These are phyloP conservation scores for Muscicapa comitata DNA, from an alignment of 2,797 vertebrate genomes.

Conservation along the genomic window DNA sequence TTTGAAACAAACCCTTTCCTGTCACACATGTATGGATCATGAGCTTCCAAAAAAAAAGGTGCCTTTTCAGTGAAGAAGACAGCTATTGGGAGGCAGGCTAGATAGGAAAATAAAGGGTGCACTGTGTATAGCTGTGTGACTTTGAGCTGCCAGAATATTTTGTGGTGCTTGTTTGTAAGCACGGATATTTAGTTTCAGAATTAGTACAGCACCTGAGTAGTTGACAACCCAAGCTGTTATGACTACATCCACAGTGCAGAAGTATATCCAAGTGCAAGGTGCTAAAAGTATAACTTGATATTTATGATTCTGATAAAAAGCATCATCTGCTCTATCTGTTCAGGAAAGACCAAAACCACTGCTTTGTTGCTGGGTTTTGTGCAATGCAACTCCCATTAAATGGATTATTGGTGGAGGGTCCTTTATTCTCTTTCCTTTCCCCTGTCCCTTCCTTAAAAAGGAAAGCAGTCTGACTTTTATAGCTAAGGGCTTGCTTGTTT, in stretches of 20 bases:
- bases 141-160: background rate
- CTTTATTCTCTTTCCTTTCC: background rate
- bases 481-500: background rate
- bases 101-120: background rate
- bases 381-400: background rate
- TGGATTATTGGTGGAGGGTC: background rate
- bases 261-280: background rate
- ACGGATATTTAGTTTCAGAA: conserved; percentile 10
- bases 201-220: background rate
- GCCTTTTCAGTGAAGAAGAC: background rate
- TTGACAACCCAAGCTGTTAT: background rate
- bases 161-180: conserved; percentile 25
- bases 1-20: background rate
- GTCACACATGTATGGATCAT: background rate
- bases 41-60: background rate
- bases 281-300: background rate
- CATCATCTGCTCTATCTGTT: background rate
- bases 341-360: background rate
- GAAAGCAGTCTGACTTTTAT: background rate
- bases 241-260: background rate
- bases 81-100: background rate
- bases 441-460: background rate
- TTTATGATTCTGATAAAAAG: background rate
- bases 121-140: background rate
- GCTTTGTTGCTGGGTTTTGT: background rate